Base-by-base conservation (phyloP, 92 coral and sea anemone genomes). In the Porites rus region DNA sequence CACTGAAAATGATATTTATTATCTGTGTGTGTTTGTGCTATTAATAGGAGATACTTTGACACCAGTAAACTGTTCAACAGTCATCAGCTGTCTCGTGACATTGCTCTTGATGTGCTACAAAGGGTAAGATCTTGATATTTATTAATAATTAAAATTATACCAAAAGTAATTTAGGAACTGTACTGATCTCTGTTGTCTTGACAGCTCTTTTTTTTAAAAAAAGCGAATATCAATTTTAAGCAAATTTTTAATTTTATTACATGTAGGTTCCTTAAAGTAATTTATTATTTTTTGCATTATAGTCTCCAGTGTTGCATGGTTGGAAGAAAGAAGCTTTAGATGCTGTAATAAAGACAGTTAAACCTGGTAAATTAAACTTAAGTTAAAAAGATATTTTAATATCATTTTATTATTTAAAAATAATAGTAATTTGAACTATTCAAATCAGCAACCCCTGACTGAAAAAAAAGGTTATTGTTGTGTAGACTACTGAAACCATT, bases 21-120 rank as follows among this genome's bases (percentile, higher is more conserved):
- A 56, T 56, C 16, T 56, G 21, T 46, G 19, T 50, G 13, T 12
- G 3, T 69, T 16, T 51, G 16, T 56, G 4, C 61, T 4, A 51
- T 10, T 52, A 51, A 13, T 22, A 92, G 93, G 80, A 89, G 88
- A 81, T 92, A 92, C 76, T 68, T 92, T 31, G 95, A 92, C 75
- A 89, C 95, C 25, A 83, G 86, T 83, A 85, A 85, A 31, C 69
- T 92, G 59, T 92, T 92, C 86, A 70, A 65, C 11, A 80, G 76
- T 51, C 78, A 80, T 11, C 76, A 86, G 54, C 80, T 92, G 72
- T 85, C 91, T 59, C 77, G 75, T 50, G 90, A 86, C 28, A 79
- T 92, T n/a, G 83, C 93, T 1, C 14, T 89, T 6, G 79, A 75
- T 76, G 66, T 71, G 7, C 69, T 92, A 6, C 74, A 75, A 68